phyloP scores from a whole-genome alignment of 2,797 vertebrate genomes.

The Ctenochaetus hawaiiensis region DNA sequence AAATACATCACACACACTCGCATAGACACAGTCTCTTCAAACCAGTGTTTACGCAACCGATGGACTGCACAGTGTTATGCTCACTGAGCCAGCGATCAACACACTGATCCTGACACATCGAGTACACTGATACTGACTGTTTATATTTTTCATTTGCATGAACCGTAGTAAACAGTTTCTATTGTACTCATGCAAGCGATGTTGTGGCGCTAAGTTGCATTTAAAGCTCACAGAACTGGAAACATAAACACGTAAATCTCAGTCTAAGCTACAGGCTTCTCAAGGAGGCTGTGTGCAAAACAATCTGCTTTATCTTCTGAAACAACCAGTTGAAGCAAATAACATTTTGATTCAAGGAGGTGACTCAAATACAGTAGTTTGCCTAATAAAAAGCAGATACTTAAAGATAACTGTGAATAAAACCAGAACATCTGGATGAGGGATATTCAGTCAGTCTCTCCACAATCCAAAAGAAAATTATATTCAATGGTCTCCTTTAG shows the following conservation, averaged over 20 bases:
- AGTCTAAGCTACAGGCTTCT: neutral
- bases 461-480: conserved; percentile 8
- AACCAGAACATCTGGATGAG: conserved; percentile 17
- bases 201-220: conserved; percentile 10
- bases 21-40: neutral
- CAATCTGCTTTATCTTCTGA: neutral
- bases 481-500: conserved; percentile 8
- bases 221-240: conserved; percentile 47
- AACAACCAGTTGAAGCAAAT: neutral
- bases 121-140: conserved; percentile 37
- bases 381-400: conserved; percentile 19
- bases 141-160: conserved; percentile 37
- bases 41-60: conserved; percentile 39
- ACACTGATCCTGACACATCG: conserved; percentile 58
- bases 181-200: conserved; percentile 21
- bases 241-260: conserved; percentile 50
- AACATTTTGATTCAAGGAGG: neutral
- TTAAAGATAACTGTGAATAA: conserved; percentile 29
- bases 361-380: neutral
- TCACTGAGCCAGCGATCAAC: conserved; percentile 56
- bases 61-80: conserved; percentile 44
- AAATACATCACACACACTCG: conserved; percentile 3
- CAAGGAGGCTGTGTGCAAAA: conserved; percentile 5
- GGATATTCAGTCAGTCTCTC: neutral
- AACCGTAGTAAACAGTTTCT: conserved; percentile 43